These are phyloP conservation scores for Coptotermes formosanus DNA, from an alignment of 1,140 invertebrate species.

Conservation along the genomic window DNA sequence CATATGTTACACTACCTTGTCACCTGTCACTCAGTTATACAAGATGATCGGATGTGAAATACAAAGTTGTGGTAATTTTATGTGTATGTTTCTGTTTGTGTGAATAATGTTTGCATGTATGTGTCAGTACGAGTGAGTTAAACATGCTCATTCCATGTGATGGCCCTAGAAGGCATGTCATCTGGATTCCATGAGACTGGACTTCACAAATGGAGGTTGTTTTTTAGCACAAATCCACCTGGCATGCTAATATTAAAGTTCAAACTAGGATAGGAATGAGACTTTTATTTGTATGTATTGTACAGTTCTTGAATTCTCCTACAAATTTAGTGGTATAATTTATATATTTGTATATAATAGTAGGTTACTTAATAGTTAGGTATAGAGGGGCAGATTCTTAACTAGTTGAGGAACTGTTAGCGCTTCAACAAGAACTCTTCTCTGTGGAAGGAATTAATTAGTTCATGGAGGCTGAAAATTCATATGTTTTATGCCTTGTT, in stretches of 20 bases:
- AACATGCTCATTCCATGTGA: neutral
- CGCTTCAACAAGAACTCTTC: too few relatives aligned
- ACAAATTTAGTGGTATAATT: neutral
- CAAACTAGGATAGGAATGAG: neutral
- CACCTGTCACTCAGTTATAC: neutral
- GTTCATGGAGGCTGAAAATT: too few relatives aligned
- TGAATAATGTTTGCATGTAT: neutral
- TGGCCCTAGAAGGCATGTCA: neutral
- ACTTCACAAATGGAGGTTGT: neutral
- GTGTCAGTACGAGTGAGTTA: neutral
- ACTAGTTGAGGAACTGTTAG: too few relatives aligned
- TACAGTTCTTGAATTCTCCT: neutral
- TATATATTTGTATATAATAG: neutral
- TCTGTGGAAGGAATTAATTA: too few relatives aligned
- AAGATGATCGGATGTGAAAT: neutral
- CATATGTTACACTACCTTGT: neutral
- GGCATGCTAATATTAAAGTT: neutral
- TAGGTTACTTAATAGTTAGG: too few relatives aligned
- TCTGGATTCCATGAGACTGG: neutral
- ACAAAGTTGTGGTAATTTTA: too few relatives aligned
- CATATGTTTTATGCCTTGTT: too few relatives aligned
- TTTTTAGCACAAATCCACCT: neutral
- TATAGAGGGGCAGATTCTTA: too few relatives aligned
- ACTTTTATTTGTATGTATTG: neutral
- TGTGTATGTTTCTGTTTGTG: neutral